Evolutionary conservation across 2,797 vertebrate species (phyloP), one percentile per base, ranked within the genome.

Genomic region (Takifugu ocellatus): DNA sequence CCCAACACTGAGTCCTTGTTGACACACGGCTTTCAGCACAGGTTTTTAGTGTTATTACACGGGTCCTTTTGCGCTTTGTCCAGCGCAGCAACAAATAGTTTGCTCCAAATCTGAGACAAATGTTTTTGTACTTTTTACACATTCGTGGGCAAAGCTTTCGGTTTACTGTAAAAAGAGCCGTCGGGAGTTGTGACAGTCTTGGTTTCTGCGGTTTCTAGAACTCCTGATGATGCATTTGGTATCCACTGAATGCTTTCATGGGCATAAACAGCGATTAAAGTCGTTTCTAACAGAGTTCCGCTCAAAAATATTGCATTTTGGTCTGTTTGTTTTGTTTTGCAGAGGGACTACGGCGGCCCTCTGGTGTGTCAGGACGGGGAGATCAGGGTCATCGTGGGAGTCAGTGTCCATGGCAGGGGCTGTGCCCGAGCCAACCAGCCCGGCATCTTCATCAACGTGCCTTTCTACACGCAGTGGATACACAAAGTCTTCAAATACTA

Each of bases 301-400:
- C 12, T 14, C 2, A 39, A 10, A 39, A 46, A n/a, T 46, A 21
- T 46, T 6, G 3, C 9, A 16, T 45, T 1, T 16, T 17, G 6
- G 21, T 21, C 21, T n/a, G 17, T 46, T 46, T 46, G 6, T 46
- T 46, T 46, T 43, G 8, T 10, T 61, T 78, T 72, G 52, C 82
- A 98, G 96, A 76, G 94, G 70, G 97, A 98, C 90, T 98, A 98
- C 10, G 97, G 97, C 1, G 96, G 97, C 51, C 96, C 97, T 8
- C 88, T 99, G 54, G 91, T 99, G 63, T 99, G 96, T 77, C 93
- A 94, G 77, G 95, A 97, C 24, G 93, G 95, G 25, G 93, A 93
- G 50, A 91, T 93, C 83, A 94, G 89, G 82, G 93, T 98, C 52
- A 92, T 99, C 17, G 88, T 94, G 46, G 97, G 97, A 12, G 94